Evolutionary conservation across 2,113 vertebrate genomes (phyloP), one percentile per base, ranked within the genome.

Genomic region (Malaclemys terrapin): DNA sequence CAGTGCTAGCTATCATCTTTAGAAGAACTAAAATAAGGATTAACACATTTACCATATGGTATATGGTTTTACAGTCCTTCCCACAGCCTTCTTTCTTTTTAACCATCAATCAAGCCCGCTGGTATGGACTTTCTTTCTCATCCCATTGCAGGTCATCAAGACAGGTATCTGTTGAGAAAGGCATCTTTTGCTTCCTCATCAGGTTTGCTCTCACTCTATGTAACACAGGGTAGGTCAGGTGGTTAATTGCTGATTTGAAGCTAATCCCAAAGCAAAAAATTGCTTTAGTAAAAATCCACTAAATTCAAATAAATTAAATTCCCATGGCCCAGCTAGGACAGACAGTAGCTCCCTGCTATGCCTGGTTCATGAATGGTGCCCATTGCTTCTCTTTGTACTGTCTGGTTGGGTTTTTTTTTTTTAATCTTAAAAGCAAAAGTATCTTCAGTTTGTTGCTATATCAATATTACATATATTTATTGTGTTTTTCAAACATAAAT

Each of bases 391-490:
- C 54, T 80, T 45, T 81, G 87, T 95, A 57, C 84, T 97, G 90
- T 59, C 45, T 89, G 91, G 50, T 78, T 87, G 45, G 82, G 83
- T 2, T 95, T 95, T 93, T 56, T 93, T 80, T 91, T 38, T 97
- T 86, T 96, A 90, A 75, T 91, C 97, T 97, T 54, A 81, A 93
- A 96, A 96, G 91, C 90, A 95, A 96, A 95, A 96, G 89, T 93
- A 95, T 89, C 95, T 98, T 97, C 93, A 85, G 97, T 98, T 97
- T 96, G 94, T 98, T 98, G 98, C 97, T 97, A 95, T 98, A 97
- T 98, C 95, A 86, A 96, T 97, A 95, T 98, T 96, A 85, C 98
- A 94, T 97, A 96, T 99, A 98, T 99, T 98, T 99, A 99, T 99
- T 99, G 98, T 98, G 97, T 98, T 98, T 97, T 98, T 97, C 96